These are phyloP conservation scores for Tachysurus vachellii DNA, from an alignment of 2,113 vertebrate genomes.

Conservation along the genomic window DNA sequence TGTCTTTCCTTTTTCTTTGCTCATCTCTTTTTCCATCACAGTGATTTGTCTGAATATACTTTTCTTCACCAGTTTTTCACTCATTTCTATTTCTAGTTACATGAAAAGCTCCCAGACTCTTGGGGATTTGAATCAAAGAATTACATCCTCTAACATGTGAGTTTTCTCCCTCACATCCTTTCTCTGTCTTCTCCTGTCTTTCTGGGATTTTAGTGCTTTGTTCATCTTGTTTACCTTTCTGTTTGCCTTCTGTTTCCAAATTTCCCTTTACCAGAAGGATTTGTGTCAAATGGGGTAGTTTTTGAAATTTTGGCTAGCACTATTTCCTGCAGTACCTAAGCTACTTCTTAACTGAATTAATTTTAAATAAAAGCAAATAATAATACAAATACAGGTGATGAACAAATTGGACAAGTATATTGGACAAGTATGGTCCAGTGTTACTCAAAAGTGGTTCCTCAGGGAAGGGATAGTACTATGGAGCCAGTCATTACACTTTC, in stretches of 20 bases:
- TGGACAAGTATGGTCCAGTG: background rate
- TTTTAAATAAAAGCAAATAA: background rate
- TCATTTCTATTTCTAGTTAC: slow-evolving; percentile 79
- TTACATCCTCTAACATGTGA: slow-evolving; percentile 84
- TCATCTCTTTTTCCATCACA: background rate
- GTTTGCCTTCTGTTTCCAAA: background rate
- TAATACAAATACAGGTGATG: background rate
- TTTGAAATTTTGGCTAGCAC: background rate
- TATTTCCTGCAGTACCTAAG: background rate
- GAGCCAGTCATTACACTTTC: no score
- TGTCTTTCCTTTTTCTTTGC: background rate
- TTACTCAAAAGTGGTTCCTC: background rate
- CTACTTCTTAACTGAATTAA: background rate
- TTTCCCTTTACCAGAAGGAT: background rate
- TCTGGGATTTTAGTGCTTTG: slow-evolving; percentile 15
- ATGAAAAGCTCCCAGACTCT: slow-evolving; percentile 83
- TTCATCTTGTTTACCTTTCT: background rate
- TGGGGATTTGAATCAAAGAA: slow-evolving; percentile 84
- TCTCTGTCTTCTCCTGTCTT: slow-evolving; percentile 29
- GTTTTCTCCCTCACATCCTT: slow-evolving; percentile 60
- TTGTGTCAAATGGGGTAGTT: background rate
- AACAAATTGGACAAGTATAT: background rate
- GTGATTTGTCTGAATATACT: background rate
- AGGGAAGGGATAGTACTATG: no score
- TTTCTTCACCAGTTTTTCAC: background rate